A percentile compares a stretch with the other conserved stretches of the same genome.
Evolutionary conservation across 2,113 vertebrate genomes (phyloP).

Genomic region (Anseranas semipalmata): DNA sequence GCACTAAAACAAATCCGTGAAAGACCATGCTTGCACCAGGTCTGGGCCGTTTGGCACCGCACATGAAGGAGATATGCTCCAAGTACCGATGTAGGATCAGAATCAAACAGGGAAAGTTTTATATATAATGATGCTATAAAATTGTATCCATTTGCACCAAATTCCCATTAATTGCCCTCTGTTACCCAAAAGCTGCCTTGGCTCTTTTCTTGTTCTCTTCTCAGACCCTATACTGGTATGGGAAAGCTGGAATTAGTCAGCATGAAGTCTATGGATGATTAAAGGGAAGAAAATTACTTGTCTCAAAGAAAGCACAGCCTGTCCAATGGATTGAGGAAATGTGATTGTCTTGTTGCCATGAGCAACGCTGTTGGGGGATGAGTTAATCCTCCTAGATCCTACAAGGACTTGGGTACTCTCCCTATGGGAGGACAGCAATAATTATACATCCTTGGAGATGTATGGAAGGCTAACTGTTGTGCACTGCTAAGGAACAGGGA

Average conservation of each 20-base stretch:
- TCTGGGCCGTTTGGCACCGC: neutral
- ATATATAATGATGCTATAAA: neutral
- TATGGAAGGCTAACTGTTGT: neutral
- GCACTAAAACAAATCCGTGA: neutral
- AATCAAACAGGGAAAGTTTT: neutral
- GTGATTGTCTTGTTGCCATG: constrained; percentile 64
- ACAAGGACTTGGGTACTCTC: constrained; percentile 44
- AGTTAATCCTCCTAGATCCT: constrained; percentile 65
- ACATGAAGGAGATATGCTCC: neutral
- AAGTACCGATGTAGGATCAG: neutral
- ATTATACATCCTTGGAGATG: constrained; percentile 30
- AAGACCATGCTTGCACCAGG: neutral
- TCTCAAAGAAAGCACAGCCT: constrained; percentile 62
- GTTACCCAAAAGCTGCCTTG: neutral
- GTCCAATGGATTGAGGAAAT: constrained; percentile 55
- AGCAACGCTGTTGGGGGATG: constrained; percentile 58
- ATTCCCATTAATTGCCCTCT: neutral
- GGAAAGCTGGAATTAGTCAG: constrained; percentile 66
- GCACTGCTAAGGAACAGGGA: neutral
- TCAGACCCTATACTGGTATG: constrained; percentile 20
- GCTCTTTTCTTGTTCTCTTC: neutral
- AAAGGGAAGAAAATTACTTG: constrained; percentile 64
- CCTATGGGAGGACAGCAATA: constrained; percentile 30
- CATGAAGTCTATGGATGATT: constrained; percentile 52
- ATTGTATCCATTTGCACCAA: neutral